phyloP scores from a whole-genome alignment of 2,888 invertebrate species.

The Apamea crenata region DNA sequence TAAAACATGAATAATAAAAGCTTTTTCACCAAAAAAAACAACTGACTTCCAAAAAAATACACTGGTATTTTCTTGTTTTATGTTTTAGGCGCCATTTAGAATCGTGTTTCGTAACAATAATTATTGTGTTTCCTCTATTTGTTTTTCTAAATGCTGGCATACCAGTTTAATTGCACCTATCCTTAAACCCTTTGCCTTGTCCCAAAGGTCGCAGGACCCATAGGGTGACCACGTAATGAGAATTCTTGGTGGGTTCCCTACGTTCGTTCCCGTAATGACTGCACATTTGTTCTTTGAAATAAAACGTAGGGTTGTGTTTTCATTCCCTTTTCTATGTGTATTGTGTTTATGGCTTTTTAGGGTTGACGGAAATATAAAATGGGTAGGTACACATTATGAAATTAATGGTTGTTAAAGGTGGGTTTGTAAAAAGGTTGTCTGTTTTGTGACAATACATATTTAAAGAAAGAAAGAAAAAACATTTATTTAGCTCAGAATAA shows the following conservation, averaged over 20 bases:
- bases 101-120: slow-evolving; percentile 44
- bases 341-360: slow-evolving; percentile 37
- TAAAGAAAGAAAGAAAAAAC: no score
- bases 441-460: background rate
- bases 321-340: slow-evolving; percentile 49
- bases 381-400: background rate
- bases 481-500: no score
- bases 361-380: background rate
- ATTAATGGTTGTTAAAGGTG: background rate
- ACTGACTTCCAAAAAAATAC: background rate
- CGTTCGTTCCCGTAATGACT: slow-evolving; percentile 73
- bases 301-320: slow-evolving; percentile 62
- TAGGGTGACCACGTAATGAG: slow-evolving; percentile 75
- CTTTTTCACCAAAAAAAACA: background rate
- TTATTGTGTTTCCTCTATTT: slow-evolving; percentile 50
- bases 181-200: slow-evolving; percentile 65
- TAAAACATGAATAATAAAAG: background rate
- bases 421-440: background rate
- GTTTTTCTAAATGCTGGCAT: slow-evolving; percentile 59
- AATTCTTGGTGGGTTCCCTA: slow-evolving; percentile 74
- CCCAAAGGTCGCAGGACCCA: slow-evolving; percentile 57
- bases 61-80: background rate
- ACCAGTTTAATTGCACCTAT: slow-evolving; percentile 64
- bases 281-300: slow-evolving; percentile 70
- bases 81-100: slow-evolving; percentile 19